phyloP scores from a whole-genome alignment of 2,888 invertebrate species.

The Xestia rhomboidea region DNA sequence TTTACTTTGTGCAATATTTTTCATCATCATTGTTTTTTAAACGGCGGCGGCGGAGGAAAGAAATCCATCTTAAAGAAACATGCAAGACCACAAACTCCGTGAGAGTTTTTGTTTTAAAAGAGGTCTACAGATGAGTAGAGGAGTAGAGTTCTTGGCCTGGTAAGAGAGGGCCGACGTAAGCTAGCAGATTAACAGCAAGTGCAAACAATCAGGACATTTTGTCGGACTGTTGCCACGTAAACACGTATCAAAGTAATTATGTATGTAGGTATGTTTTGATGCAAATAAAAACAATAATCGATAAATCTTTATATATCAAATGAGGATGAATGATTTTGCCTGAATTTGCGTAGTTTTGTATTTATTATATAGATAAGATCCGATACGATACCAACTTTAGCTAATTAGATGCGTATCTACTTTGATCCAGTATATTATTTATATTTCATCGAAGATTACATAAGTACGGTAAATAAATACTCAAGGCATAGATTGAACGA shows the following conservation, averaged over 20 bases:
- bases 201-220: not conserved
- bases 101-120: not conserved
- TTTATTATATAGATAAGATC: not conserved
- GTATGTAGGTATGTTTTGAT: not conserved
- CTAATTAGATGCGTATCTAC: not conserved
- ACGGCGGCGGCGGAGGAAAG: too few species aligned
- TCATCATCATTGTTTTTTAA: not conserved
- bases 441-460: not conserved
- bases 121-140: too few species aligned
- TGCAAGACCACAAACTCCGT: not conserved
- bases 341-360: constrained; percentile 10
- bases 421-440: not conserved
- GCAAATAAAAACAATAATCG: constrained; percentile 3
- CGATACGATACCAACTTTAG: constrained; percentile 14
- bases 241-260: not conserved
- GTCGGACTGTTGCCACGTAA: not conserved
- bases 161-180: too few species aligned
- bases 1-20: too few species aligned
- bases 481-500: constrained; percentile 4
- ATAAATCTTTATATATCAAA: not conserved
- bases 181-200: not conserved
- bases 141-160: too few species aligned
- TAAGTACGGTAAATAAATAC: not conserved
- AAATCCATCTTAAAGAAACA: not conserved
- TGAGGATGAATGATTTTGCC: not conserved